Percentiles rank a stretch among this genome's conserved stretches.
These are phyloP conservation scores for Neuroterus valhalla DNA, from an alignment of 1,140 invertebrate species.

Conservation along the genomic window DNA sequence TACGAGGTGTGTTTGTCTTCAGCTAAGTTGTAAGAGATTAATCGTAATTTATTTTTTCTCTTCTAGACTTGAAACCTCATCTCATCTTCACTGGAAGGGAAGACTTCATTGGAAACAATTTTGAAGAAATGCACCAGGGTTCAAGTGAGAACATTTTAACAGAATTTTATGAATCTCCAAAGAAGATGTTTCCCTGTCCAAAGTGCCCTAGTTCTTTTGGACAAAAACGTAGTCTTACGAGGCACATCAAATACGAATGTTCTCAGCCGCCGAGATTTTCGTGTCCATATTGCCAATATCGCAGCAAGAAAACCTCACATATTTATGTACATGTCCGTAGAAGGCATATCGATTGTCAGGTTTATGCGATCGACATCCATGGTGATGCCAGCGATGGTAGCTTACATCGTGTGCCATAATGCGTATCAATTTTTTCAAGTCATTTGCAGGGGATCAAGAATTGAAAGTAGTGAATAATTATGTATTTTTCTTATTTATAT, in stretches of 20 bases:
- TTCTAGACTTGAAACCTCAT: background rate
- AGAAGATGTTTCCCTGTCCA: slow-evolving; percentile 1
- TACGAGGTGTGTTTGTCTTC: too few relatives aligned
- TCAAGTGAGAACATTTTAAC: background rate
- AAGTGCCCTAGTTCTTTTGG: slow-evolving; percentile 40
- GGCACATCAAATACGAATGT: slow-evolving; percentile 72
- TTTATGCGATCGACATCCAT: slow-evolving; percentile 33
- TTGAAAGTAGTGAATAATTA: too few relatives aligned
- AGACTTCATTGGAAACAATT: background rate
- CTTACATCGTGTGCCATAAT: slow-evolving; percentile 15
- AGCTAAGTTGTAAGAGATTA: slow-evolving; percentile 36
- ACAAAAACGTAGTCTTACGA: slow-evolving; percentile 67
- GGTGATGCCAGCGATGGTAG: background rate
- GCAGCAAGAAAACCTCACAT: slow-evolving; percentile 72
- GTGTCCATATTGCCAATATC: slow-evolving; percentile 69
- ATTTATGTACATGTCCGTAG: slow-evolving; percentile 45
- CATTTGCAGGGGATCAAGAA: too few relatives aligned
- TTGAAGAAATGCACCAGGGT: slow-evolving; percentile 6
- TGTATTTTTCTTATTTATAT: too few relatives aligned
- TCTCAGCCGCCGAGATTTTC: slow-evolving; percentile 69
- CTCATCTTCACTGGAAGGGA: background rate
- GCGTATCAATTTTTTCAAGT: background rate
- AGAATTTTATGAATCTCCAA: background rate
- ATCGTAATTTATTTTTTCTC: background rate
- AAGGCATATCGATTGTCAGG: slow-evolving; percentile 23